These are phyloP conservation scores for Scleropages formosus DNA, from an alignment of 2,797 vertebrate species.

Conservation along the genomic window DNA sequence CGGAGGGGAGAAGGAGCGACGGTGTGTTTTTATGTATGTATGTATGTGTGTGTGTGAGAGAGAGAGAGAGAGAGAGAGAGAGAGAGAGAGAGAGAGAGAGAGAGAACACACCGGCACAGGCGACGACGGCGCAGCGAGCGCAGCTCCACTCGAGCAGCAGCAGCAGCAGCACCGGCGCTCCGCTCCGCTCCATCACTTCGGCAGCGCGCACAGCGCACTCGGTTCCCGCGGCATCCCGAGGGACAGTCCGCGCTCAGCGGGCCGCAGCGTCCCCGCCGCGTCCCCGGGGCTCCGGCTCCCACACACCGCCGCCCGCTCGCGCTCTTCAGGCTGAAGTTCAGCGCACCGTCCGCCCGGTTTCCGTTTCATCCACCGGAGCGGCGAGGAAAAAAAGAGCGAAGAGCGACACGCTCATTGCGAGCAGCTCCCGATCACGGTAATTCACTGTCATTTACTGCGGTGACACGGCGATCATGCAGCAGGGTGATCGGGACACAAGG, in stretches of 20 bases:
- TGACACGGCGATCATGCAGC: no score
- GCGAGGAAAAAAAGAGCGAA: neutral
- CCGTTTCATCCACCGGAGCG: slow-evolving; percentile 2
- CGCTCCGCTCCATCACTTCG: slow-evolving; percentile 43
- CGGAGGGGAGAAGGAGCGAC: no score
- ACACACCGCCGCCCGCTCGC: neutral
- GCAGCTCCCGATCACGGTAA: slow-evolving; percentile 28
- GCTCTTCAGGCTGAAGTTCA: slow-evolving; percentile 8
- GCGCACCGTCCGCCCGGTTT: slow-evolving; percentile 16
- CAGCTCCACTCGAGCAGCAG: slow-evolving; percentile 45
- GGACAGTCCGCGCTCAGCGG: neutral
- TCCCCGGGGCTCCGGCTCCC: no score
- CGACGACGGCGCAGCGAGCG: slow-evolving; percentile 47
- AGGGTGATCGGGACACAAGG: no score
- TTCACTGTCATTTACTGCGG: neutral
- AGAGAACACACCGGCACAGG: slow-evolving; percentile 50
- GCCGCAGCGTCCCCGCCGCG: slow-evolving; percentile 26
- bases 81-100: neutral
- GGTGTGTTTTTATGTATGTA: no score
- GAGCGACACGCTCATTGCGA: slow-evolving; percentile 24
- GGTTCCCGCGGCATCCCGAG: no score
- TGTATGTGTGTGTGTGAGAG: no score
- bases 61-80: neutral
- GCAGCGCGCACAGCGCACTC: no score
- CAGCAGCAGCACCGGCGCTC: slow-evolving; percentile 37